Conservation (phyloP, 2,797 vertebrate genomes). For the Danio choprae region DNA sequence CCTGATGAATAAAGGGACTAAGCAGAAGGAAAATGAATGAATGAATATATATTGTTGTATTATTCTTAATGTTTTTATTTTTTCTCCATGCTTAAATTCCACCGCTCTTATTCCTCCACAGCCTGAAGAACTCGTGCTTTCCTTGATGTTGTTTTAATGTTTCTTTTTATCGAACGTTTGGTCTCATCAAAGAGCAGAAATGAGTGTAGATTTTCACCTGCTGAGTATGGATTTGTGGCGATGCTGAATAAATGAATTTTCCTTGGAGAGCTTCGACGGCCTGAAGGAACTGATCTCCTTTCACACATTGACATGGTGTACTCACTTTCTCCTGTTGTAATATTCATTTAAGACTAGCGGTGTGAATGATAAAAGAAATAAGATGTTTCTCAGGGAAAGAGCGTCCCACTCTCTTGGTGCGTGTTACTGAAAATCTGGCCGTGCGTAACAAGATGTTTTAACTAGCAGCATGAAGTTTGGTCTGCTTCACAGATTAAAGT, state of each 20-base stretch:
- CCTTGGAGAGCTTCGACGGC: conserved; percentile 1
- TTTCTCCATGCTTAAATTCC: background rate
- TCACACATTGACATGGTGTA: background rate
- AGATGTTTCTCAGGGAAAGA: background rate
- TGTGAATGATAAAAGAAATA: background rate
- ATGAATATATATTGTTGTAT: too few relatives aligned
- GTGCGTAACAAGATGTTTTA: background rate
- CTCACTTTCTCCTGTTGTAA: background rate
- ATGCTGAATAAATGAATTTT: conserved; percentile 5
- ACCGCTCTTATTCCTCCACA: background rate
- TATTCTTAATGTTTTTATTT: too few relatives aligned
- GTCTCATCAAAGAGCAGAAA: conserved; percentile 41
- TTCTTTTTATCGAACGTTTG: conserved; percentile 53
- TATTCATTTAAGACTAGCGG: background rate
- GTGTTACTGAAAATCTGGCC: background rate
- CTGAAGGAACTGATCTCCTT: background rate
- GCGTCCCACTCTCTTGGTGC: background rate
- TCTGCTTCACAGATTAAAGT: background rate
- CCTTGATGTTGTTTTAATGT: conserved; percentile 59
- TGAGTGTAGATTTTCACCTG: conserved; percentile 23
- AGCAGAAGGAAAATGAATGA: too few relatives aligned
- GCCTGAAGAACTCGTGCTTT: conserved; percentile 41
- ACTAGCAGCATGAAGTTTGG: background rate
- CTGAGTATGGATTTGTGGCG: conserved; percentile 8
- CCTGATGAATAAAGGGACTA: too few relatives aligned